phyloP scores from a whole-genome alignment of 1,140 invertebrate genomes.

The Ectropis grisescens region DNA sequence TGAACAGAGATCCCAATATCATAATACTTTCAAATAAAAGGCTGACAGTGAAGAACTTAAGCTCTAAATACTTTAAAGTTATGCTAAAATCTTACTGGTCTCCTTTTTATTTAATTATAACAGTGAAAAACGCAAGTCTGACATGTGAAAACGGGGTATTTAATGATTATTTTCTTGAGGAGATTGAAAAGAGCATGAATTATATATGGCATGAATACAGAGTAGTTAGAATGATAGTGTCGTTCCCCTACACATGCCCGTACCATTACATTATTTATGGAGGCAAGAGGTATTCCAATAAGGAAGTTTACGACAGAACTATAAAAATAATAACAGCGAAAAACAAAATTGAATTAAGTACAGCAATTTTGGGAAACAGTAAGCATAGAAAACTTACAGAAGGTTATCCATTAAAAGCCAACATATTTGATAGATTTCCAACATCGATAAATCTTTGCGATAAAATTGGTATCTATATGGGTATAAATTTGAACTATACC shows the following conservation, averaged over 20 bases:
- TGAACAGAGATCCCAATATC: too few relatives aligned
- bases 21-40: too few relatives aligned
- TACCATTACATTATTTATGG: slow-evolving; percentile 11
- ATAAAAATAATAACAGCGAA: slow-evolving; percentile 8
- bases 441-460: slow-evolving; percentile 15
- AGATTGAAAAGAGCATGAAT: slow-evolving; percentile 17
- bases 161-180: not conserved
- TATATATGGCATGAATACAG: slow-evolving; percentile 16
- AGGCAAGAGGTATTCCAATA: slow-evolving; percentile 6
- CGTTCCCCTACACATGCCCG: slow-evolving; percentile 16
- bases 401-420: slow-evolving; percentile 16
- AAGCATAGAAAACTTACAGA: slow-evolving; percentile 1
- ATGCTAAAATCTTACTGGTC: slow-evolving; percentile 10
- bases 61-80: too few relatives aligned
- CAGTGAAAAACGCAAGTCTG: slow-evolving; percentile 3
- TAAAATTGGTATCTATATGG: slow-evolving; percentile 7
- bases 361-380: not conserved
- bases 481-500: slow-evolving; percentile 4
- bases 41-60: too few relatives aligned
- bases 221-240: slow-evolving; percentile 7
- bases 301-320: slow-evolving; percentile 14
- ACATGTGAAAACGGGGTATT: slow-evolving; percentile 14
- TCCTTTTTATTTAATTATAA: slow-evolving; percentile 11
- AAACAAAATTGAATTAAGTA: not conserved
- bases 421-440: slow-evolving; percentile 21